Conservation (phyloP, 2,797 vertebrate species). For the Anguilla marmorata region DNA sequence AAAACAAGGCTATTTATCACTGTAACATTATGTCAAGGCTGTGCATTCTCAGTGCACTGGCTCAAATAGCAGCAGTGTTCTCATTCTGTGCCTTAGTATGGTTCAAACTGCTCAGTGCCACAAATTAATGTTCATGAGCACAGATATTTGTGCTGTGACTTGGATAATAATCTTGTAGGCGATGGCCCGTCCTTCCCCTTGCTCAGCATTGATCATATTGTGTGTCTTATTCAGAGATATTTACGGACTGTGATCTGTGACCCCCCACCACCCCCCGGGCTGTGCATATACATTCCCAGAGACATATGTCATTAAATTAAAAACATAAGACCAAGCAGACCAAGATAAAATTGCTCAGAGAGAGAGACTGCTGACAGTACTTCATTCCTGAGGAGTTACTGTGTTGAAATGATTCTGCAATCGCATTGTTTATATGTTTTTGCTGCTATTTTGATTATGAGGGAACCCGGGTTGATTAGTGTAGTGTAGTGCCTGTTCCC, state of each 20-base stretch:
- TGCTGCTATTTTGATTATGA: background rate
- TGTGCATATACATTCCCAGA: background rate
- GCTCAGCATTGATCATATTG: background rate
- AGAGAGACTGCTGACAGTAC: background rate
- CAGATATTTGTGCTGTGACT: background rate
- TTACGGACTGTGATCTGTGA: background rate
- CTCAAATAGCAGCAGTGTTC: background rate
- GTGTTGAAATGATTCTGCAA: background rate
- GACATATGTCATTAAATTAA: background rate
- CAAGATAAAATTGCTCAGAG: background rate
- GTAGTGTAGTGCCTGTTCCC: constrained; percentile 1
- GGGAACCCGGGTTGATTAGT: background rate
- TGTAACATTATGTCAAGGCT: background rate
- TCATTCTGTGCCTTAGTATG: background rate
- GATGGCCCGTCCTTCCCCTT: background rate
- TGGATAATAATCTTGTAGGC: background rate
- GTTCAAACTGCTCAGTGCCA: background rate
- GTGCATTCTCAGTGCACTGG: background rate
- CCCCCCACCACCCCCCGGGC: background rate
- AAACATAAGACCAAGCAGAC: background rate
- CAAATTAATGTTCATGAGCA: background rate
- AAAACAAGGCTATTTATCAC: background rate
- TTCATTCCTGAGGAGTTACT: background rate
- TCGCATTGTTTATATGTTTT: background rate
- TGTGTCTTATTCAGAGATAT: background rate